Base-by-base conservation (phyloP, 2,113 vertebrate species). In the Phoenicopterus ruber region DNA sequence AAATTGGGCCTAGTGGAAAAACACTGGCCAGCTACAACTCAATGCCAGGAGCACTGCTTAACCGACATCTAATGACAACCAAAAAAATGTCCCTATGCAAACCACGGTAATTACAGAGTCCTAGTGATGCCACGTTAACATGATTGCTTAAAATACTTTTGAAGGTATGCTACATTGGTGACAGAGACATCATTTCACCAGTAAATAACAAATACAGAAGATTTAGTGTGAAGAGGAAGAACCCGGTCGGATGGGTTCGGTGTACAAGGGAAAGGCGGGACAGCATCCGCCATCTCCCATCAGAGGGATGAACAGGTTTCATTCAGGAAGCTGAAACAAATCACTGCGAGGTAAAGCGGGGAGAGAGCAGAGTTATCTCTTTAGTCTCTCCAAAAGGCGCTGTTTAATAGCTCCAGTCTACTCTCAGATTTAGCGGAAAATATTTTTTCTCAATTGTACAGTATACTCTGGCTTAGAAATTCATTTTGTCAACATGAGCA, bases 351-450 rank as follows among this genome's bases (percentile, higher is more conserved):
- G 19, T 69, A 90, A 38, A 5, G 3, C 20, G 25, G 78, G 17
- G 28, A 65, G 20, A 49, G 11, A 94, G 18, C 47, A 46, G 85
- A 93, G 85, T 61, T 82, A 11, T 55, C 34, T 79, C 13, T 86
- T 90, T 80, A 82, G 34, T 49, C 42, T 90, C 73, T 91, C 79
- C 59, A 73, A 94, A 88, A 82, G 44, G 63, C 93, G 81, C 34
- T 95, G 62, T 88, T 97, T 93, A 95, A 74, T 73, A 95, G 67
- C 57, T 92, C 46, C 59, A 91, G 77, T 91, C 71, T 95, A 90
- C 92, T 66, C 63, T 93, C 71, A 65, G 74, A 26, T 90, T 78
- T 79, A 78, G n/a, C 92, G 65, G 54, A 79, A 77, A 94, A 78
- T 88, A 40, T 83, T 86, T 70, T 88, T 95, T 96, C 63, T 81